Evolutionary conservation across 1,140 invertebrate genomes (phyloP).

Genomic region (Nasonia vitripennis): DNA sequence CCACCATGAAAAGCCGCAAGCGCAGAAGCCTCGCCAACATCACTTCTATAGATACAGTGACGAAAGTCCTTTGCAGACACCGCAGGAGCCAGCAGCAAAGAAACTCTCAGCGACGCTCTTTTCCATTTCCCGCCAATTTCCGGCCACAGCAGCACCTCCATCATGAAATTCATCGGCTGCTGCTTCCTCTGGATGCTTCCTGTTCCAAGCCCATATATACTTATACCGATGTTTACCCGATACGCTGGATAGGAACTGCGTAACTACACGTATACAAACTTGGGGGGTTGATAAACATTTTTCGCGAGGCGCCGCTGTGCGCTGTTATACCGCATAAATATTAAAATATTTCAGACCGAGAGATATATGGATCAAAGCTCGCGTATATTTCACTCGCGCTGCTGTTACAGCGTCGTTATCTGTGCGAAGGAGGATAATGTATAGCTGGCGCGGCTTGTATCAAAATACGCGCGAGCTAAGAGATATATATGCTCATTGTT

Average conservation of each 20-base stretch:
- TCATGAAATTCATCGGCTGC: slow-evolving; percentile 53
- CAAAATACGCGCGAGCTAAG: background rate
- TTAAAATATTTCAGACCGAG: background rate
- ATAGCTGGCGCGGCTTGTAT: background rate
- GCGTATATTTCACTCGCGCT: background rate
- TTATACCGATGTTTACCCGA: background rate
- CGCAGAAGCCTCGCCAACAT: background rate
- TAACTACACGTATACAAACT: background rate
- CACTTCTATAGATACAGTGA: background rate
- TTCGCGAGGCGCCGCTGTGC: background rate
- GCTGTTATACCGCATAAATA: background rate
- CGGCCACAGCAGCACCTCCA: slow-evolving; percentile 49
- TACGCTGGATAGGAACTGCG: too few species aligned
- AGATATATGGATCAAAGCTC: too few species aligned
- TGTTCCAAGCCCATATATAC: too few species aligned
- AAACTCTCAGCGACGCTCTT: slow-evolving; percentile 47
- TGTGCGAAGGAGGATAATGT: background rate
- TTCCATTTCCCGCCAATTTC: slow-evolving; percentile 66
- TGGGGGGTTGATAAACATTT: too few species aligned
- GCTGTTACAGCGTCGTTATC: background rate
- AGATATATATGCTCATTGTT: background rate
- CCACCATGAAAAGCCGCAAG: background rate
- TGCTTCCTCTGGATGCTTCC: background rate
- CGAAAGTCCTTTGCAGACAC: background rate
- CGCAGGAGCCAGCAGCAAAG: background rate